A percentile compares a stretch with the other conserved stretches of the same genome.
Conservation (phyloP, 2,888 invertebrate genomes). For the Ditylenchus weischeri region DNA sequence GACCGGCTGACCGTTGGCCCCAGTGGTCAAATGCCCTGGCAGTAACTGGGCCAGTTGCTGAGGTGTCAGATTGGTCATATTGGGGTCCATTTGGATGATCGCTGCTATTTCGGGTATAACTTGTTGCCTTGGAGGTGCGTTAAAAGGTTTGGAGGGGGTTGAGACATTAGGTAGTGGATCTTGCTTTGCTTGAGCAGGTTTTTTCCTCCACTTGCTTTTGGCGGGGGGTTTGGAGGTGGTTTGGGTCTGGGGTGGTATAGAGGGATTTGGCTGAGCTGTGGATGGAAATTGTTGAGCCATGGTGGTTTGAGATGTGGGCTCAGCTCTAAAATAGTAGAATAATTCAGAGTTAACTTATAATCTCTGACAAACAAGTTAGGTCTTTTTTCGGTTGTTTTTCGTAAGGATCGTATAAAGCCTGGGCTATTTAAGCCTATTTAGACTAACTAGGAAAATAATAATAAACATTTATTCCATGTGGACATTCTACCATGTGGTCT, state of each 20-base stretch:
- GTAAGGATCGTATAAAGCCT: too few species aligned
- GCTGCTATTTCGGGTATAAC: slow-evolving; percentile 7
- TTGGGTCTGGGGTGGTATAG: neutral
- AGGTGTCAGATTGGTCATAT: neutral
- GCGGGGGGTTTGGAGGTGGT: neutral
- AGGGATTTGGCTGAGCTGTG: neutral
- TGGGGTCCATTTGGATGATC: slow-evolving; percentile 9
- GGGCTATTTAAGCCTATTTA: too few species aligned
- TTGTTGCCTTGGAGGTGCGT: neutral
- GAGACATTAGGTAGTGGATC: neutral
- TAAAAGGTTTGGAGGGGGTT: neutral
- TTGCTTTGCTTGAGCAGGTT: neutral
- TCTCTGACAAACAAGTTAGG: too few species aligned
- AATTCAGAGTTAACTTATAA: too few species aligned
- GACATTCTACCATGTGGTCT: slow-evolving; percentile 51
- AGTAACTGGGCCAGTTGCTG: neutral
- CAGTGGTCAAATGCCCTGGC: neutral
- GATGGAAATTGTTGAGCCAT: neutral
- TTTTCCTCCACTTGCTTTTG: slow-evolving; percentile 2
- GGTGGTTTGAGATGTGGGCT: neutral
- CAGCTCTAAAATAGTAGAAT: too few species aligned
- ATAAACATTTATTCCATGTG: too few species aligned
- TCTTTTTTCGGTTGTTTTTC: too few species aligned
- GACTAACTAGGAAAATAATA: too few species aligned
- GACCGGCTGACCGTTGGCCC: neutral